These are phyloP conservation scores for Aurelia sp. DNA, from an alignment of 30 jellyfish, hydroid and myxozoan genomes.

Conservation along the genomic window DNA sequence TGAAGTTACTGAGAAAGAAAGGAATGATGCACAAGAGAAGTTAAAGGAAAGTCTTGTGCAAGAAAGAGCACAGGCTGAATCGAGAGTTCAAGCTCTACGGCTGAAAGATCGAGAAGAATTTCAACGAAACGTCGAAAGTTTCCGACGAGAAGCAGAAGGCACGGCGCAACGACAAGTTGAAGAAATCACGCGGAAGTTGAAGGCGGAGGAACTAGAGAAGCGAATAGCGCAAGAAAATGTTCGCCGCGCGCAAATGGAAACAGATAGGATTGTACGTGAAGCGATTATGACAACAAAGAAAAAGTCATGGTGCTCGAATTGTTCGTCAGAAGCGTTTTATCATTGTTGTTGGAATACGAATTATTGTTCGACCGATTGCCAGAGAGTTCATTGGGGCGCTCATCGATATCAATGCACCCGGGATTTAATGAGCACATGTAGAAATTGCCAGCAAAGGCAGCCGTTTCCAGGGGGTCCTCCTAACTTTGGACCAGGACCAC, in stretches of 20 bases:
- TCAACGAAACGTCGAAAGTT: conserved; percentile 85
- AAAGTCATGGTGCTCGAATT: conserved; percentile 97
- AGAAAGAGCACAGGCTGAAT: conserved; percentile 83
- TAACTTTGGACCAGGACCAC: conserved; percentile 76
- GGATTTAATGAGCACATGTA: conserved; percentile 91
- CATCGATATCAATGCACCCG: conserved; percentile 98
- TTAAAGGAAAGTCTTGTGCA: conserved; percentile 43
- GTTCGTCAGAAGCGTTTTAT: conserved; percentile 93
- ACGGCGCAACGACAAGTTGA: conserved; percentile 82
- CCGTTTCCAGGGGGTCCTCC: conserved; percentile 84
- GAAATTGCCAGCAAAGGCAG: conserved; percentile 97
- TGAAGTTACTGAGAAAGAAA: conserved; percentile 80
- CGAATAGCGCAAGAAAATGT: conserved; percentile 85
- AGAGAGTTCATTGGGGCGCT: conserved; percentile 95
- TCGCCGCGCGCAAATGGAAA: conserved; percentile 86
- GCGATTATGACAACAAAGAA: conserved; percentile 87
- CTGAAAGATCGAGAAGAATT: conserved; percentile 87
- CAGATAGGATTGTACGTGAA: conserved; percentile 80
- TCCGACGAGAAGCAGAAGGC: conserved; percentile 82
- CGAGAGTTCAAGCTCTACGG: conserved; percentile 63
- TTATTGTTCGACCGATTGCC: conserved; percentile 97
- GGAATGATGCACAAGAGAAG: conserved; percentile 57
- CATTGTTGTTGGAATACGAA: conserved; percentile 99
- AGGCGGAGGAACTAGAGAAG: conserved; percentile 89
- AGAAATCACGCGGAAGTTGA: conserved; percentile 81